Base-by-base conservation (phyloP, 2,888 invertebrate genomes). In the Drosophila kanekoi region DNA sequence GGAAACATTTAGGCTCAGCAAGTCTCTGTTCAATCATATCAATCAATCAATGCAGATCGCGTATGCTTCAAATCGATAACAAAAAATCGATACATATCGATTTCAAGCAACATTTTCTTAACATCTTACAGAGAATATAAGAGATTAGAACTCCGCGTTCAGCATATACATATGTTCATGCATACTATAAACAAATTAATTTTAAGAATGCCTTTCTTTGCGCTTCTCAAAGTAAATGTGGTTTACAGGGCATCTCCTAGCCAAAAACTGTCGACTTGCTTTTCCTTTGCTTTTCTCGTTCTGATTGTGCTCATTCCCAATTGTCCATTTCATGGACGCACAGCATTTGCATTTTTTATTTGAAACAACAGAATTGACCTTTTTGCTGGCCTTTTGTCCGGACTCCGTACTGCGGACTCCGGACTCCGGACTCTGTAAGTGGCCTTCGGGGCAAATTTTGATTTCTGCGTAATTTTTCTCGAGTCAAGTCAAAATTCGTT, bases 371-470 rank as follows among this genome's bases (percentile, higher is more conserved):
- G 40, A 62, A 41, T 61, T 47, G 61, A 75, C 82, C 80, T 75
- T 71, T 64, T 51, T 51, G 13, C 35, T 43, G 48, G 48, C 13
- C 51, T 20, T 14, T 44, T 60, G 67, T 59, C 59, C 61, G 64
- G 35, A 53, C 47, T 57, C 33, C 16, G 62, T 63, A 49, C 60
- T 13, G 47, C 44, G 58, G 16, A 43, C 48, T 49, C 57, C 44
- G 58, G 16, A 43, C 48, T 49, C 57, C 16, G 64, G 65, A 49
- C 60, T 13, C 48, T 43, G 75, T 82, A 86, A 85, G 81, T 88
- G 81, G 86, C 71, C 81, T 85, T 86, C 56, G 53, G 88, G 83
- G 85, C 61, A 83, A 86, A 80, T 84, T 87, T 86, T 86, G 83
- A 84, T 87, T 88, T 77, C 70, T 76, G 70, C 69, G 68, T 82